A percentile compares a stretch with the other conserved stretches of the same genome.
These are phyloP conservation scores for Camponotus pennsylvanicus DNA, from an alignment of 1,140 invertebrate genomes.

Conservation along the genomic window DNA sequence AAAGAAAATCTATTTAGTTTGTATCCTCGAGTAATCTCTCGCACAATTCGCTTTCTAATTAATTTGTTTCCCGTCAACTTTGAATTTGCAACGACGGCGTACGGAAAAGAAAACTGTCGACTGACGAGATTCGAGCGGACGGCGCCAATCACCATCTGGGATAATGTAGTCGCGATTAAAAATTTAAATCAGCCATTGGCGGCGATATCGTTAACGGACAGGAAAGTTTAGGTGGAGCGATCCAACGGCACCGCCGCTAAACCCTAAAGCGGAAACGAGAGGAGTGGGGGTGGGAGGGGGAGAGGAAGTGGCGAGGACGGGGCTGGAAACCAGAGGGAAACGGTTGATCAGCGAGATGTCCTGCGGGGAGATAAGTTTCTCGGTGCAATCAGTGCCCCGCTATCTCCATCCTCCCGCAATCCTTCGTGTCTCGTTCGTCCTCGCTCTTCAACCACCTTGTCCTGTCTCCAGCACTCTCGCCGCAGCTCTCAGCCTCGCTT, in stretches of 20 bases:
- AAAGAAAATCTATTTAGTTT: slow-evolving; percentile 3
- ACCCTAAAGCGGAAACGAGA: slow-evolving; percentile 24
- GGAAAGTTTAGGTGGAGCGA: slow-evolving; percentile 16
- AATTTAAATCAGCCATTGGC: slow-evolving; percentile 43
- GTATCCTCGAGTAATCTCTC: not conserved
- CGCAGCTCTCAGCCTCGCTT: not conserved
- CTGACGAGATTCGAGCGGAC: not conserved
- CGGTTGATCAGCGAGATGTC: slow-evolving; percentile 52
- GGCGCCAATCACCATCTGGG: slow-evolving; percentile 6
- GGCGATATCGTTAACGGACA: slow-evolving; percentile 35
- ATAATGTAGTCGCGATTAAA: slow-evolving; percentile 31
- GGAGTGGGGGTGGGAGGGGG: not conserved
- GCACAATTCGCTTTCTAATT: slow-evolving; percentile 17
- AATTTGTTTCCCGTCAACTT: slow-evolving; percentile 10
- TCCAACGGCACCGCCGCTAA: not conserved
- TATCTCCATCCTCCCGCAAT: not conserved
- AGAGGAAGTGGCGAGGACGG: not conserved
- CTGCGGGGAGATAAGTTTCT: slow-evolving; percentile 54
- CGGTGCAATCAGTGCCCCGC: slow-evolving; percentile 50
- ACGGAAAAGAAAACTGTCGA: slow-evolving; percentile 1
- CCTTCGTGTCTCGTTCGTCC: not conserved
- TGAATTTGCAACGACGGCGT: not conserved
- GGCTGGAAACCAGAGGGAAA: slow-evolving; percentile 27
- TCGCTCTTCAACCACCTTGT: not conserved
- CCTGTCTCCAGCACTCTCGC: not conserved